A percentile compares a stretch with the other conserved stretches of the same genome.
Conservation (phyloP, 1,140 invertebrate species). For the Capitella teleta region DNA sequence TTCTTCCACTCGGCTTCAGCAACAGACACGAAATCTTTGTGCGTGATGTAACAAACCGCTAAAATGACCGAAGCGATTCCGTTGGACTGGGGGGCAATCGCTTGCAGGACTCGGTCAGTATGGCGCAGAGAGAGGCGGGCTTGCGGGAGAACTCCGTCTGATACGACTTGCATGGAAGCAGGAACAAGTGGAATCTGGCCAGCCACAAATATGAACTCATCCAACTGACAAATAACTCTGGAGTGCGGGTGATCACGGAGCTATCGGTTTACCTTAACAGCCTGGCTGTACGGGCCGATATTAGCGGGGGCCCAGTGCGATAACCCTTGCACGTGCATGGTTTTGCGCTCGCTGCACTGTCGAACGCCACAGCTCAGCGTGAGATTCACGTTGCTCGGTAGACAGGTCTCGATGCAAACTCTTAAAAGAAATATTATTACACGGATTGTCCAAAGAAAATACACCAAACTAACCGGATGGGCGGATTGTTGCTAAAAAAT, state of each 20-base stretch:
- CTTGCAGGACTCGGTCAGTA: conserved; percentile 64
- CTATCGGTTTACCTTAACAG: conserved; percentile 41
- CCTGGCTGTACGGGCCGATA: conserved; percentile 91
- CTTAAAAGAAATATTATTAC: conserved; percentile 35
- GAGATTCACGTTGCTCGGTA: conserved; percentile 59
- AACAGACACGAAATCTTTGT: conserved; percentile 21
- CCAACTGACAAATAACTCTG: conserved; percentile 47
- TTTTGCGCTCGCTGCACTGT: conserved; percentile 42
- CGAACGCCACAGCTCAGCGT: conserved; percentile 52
- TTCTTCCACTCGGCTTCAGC: conserved; percentile 19
- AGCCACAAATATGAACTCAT: conserved; percentile 71
- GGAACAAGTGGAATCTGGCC: conserved; percentile 84
- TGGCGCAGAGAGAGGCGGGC: conserved; percentile 71
- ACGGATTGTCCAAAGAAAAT: not conserved
- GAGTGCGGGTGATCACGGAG: not conserved
- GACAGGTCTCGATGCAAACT: conserved; percentile 70
- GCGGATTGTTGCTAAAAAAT: conserved; percentile 61
- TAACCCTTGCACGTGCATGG: conserved; percentile 84
- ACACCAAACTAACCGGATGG: conserved; percentile 45
- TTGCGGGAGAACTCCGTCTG: conserved; percentile 62
- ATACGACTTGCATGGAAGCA: conserved; percentile 63
- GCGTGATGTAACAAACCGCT: conserved; percentile 34
- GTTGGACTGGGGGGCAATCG: conserved; percentile 61
- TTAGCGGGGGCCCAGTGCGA: conserved; percentile 93
- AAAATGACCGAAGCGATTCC: conserved; percentile 58